Percentiles rank a stretch among this genome's conserved stretches.
These are phyloP conservation scores for Ectemnius continuus DNA, from an alignment of 2,888 invertebrate genomes.

Conservation along the genomic window DNA sequence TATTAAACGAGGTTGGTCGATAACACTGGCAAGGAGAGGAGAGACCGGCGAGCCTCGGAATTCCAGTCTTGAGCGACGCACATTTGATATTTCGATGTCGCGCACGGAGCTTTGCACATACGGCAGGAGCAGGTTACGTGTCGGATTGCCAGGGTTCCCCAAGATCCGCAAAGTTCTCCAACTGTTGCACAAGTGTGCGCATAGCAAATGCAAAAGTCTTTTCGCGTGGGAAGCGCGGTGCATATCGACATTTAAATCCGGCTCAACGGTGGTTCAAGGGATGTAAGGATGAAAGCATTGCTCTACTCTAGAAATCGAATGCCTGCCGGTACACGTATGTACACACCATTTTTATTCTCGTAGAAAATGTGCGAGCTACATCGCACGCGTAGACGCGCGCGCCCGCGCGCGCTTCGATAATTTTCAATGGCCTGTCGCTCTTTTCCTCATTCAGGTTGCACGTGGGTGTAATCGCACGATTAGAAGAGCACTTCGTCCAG, in stretches of 20 bases:
- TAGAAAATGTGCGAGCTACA: neutral
- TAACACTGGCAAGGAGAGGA: neutral
- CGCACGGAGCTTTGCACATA: neutral
- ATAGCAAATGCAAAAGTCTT: too few relatives aligned
- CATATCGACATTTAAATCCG: constrained; percentile 2
- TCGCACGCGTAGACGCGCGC: neutral
- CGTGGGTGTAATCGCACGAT: too few relatives aligned
- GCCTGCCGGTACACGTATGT: too few relatives aligned
- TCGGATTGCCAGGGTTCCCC: neutral
- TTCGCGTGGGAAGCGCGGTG: too few relatives aligned
- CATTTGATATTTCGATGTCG: constrained; percentile 1
- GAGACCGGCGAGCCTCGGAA: neutral
- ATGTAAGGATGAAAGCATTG: neutral
- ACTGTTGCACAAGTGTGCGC: constrained; percentile 30
- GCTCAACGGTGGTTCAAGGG: neutral
- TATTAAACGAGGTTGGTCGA: constrained; percentile 4
- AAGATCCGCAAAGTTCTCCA: constrained; percentile 18
- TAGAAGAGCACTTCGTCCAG: too few relatives aligned
- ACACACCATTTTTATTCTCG: neutral
- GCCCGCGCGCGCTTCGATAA: neutral
- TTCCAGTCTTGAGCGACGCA: neutral
- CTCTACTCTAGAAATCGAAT: neutral
- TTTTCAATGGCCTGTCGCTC: too few relatives aligned
- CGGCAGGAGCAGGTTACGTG: neutral
- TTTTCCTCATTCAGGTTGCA: too few relatives aligned